phyloP scores from a whole-genome alignment of 2,797 vertebrate genomes.

The Hippocampus kuda region DNA sequence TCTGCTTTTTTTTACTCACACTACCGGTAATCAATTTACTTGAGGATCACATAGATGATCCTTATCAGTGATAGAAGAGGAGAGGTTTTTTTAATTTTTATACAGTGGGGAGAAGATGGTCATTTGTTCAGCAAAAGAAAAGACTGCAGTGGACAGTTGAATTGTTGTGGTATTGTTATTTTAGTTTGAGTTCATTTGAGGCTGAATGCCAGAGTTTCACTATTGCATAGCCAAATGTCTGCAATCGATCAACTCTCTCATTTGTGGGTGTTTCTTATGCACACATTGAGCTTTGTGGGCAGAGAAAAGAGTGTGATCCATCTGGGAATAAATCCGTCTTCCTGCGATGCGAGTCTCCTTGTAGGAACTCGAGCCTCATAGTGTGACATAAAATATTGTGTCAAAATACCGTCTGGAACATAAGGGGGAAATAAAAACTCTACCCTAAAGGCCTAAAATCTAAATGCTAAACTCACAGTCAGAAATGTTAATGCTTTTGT shows the following conservation, averaged over 20 bases:
- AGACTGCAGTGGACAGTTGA: neutral
- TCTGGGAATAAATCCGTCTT: neutral
- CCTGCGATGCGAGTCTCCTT: neutral
- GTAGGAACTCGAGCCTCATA: neutral
- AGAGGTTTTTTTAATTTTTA: neutral
- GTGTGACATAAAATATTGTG: neutral
- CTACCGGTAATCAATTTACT: neutral
- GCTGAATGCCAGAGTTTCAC: neutral
- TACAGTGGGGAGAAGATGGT: neutral
- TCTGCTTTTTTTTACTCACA: neutral
- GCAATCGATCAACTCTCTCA: neutral
- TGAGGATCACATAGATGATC: neutral
- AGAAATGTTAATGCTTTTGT: slow-evolving; percentile 14
- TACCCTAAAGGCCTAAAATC: neutral
- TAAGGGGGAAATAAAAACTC: neutral
- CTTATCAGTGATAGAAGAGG: neutral
- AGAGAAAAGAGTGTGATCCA: neutral
- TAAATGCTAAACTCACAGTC: neutral
- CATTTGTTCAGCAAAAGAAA: neutral
- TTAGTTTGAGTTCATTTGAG: neutral
- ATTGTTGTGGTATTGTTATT: neutral
- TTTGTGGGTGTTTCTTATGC: neutral
- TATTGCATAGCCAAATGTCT: neutral
- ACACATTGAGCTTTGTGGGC: neutral
- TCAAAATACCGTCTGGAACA: neutral